Conservation (phyloP, 2,888 invertebrate genomes). For the Keiferia lycopersicella region DNA sequence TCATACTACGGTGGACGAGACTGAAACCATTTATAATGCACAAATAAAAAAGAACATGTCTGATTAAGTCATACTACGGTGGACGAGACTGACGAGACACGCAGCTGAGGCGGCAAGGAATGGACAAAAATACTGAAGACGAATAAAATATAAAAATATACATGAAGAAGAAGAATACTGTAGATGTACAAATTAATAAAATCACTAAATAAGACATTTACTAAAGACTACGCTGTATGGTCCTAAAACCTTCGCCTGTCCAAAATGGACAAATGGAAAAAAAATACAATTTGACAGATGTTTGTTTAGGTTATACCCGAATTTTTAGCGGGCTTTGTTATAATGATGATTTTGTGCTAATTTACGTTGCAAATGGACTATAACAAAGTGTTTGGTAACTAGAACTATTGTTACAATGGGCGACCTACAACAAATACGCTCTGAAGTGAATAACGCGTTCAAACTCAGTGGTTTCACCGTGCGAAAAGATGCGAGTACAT, state of each 20-base stretch:
- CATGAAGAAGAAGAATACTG: no score
- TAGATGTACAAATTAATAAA: no score
- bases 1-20: no score
- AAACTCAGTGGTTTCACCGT: slow-evolving; percentile 89
- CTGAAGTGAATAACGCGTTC: slow-evolving; percentile 84
- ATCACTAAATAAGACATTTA: no score
- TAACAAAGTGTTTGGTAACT: background rate
- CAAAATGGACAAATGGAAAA: background rate
- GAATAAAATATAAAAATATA: no score
- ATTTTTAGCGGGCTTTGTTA: background rate
- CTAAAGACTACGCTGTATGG: no score
- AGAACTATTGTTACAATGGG: slow-evolving; percentile 45
- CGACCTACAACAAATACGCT: slow-evolving; percentile 75
- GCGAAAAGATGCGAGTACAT: slow-evolving; percentile 87
- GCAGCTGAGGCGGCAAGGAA: no score
- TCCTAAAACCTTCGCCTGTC: background rate
- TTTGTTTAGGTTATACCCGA: background rate
- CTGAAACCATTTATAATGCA: no score
- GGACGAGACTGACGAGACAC: no score
- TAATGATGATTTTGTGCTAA: background rate
- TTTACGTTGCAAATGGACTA: background rate
- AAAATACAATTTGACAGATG: background rate
- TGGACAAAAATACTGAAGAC: no score
- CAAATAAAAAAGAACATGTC: no score
- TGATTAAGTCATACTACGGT: no score